Conservation (phyloP, 2,113 vertebrate species). For the Solea senegalensis region DNA sequence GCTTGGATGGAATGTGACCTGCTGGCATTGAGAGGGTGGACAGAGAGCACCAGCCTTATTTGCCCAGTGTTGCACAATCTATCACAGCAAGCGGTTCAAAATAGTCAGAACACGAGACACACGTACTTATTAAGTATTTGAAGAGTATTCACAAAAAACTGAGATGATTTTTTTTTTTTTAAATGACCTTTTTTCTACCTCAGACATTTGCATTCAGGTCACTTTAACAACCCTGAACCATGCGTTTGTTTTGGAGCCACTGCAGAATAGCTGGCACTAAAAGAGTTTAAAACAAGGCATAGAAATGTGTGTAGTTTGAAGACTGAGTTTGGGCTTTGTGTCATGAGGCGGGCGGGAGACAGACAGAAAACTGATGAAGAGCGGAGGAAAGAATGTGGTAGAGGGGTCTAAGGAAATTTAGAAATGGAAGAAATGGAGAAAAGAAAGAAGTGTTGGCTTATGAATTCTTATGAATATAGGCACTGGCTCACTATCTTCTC, state of each 20-base stretch:
- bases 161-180: too few relatives aligned
- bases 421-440: conserved; percentile 18
- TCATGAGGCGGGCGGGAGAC: conserved; percentile 5
- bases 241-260: too few relatives aligned
- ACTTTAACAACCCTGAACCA: too few relatives aligned
- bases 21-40: neutral
- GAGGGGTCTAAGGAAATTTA: conserved; percentile 3
- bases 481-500: conserved; percentile 9
- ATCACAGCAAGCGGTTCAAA: neutral
- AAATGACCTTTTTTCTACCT: too few relatives aligned
- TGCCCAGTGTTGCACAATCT: neutral
- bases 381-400: neutral
- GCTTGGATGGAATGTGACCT: conserved; percentile 8
- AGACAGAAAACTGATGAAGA: conserved; percentile 19
- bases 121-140: too few relatives aligned
- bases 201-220: too few relatives aligned
- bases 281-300: too few relatives aligned
- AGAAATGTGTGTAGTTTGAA: too few relatives aligned
- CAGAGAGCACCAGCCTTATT: neutral
- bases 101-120: too few relatives aligned
- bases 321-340: conserved; percentile 4
- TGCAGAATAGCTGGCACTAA: too few relatives aligned
- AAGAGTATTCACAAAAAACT: too few relatives aligned
- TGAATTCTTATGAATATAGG: conserved; percentile 14
- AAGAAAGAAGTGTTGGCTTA: neutral